Base-by-base conservation (phyloP, 2,797 vertebrate species). In the Enteromius argenteus region DNA sequence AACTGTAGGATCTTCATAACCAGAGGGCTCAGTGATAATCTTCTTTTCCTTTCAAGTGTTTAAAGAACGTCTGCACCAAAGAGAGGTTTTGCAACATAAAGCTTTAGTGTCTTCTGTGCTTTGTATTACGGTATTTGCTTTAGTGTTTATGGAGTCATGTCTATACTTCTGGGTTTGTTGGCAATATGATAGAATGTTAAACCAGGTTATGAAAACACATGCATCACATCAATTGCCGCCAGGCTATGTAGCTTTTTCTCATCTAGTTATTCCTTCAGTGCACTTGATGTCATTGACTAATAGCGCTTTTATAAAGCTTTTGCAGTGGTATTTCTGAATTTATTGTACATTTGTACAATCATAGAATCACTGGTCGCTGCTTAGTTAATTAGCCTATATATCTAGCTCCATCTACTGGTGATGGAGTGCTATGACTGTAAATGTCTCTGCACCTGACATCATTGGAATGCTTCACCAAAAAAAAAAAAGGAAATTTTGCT, bases 341-440 rank as follows among this genome's bases (percentile, higher is more conserved):
- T 44, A 44, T 19, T 19, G 19, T 2, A 1, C 11, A 23, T 51
- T 14, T 67, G 62, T 5, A 37, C 19, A 51, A 3, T 49, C 4
- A 37, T 3, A 17, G 62, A 32, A 51, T 14, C 32, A 37, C 4
- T 64, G 2, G 2, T n/a, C 15, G 37, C 17, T 56, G 37, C 15
- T 60, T 9, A 32, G 77, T 15, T 67, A 32, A 66, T 73, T 84
- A 53, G 51, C 7, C 21, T 56, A 67, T 69, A 75, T 75, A 73
- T 85, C 81, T 87, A 85, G 86, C 84, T 69, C 81, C 86, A 85
- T 81, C 87, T 87, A 27, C 73, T 76, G 87, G 79, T 42, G 39
- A 30, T 72, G 44, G 5, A 21, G 42, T 56, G 35, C 56, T 32
- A 44, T 60, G 27, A 81, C 23, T 44, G 39, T 72, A 72, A 46